phyloP scores from a whole-genome alignment of 2,113 vertebrate species.

The Myotis yumanensis region DNA sequence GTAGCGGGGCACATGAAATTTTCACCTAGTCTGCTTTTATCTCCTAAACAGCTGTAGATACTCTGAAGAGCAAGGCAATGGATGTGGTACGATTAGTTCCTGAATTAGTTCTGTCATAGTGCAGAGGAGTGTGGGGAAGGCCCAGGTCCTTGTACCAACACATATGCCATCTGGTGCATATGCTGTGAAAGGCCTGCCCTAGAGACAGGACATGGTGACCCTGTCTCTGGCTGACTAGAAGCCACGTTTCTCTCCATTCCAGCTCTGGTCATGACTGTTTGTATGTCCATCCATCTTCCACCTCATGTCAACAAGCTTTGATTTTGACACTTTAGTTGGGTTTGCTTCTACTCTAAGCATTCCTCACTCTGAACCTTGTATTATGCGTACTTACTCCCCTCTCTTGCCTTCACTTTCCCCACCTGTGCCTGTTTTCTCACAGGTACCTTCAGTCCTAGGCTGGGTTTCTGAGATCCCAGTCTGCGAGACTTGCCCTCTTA shows the following conservation, averaged over 20 bases:
- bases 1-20: not conserved
- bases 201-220: not conserved
- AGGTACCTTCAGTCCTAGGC: not conserved
- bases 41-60: not conserved
- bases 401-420: not conserved
- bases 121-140: not conserved
- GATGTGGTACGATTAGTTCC: not conserved
- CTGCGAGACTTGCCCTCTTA: not conserved
- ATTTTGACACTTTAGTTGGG: not conserved
- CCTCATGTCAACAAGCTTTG: not conserved
- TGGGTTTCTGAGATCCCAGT: not conserved
- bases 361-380: not conserved
- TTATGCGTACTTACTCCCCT: not conserved
- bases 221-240: not conserved
- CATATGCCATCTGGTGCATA: accelerated
- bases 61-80: not conserved
- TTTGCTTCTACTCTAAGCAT: not conserved
- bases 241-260: not conserved
- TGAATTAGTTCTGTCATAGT: not conserved
- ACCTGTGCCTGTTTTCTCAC: not conserved
- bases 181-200: not conserved
- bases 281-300: not conserved
- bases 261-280: no score
- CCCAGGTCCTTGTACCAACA: not conserved
- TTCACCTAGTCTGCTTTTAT: not conserved